These are phyloP conservation scores for Lutjanus erythropterus DNA, from an alignment of 2,113 vertebrate genomes.

Conservation along the genomic window DNA sequence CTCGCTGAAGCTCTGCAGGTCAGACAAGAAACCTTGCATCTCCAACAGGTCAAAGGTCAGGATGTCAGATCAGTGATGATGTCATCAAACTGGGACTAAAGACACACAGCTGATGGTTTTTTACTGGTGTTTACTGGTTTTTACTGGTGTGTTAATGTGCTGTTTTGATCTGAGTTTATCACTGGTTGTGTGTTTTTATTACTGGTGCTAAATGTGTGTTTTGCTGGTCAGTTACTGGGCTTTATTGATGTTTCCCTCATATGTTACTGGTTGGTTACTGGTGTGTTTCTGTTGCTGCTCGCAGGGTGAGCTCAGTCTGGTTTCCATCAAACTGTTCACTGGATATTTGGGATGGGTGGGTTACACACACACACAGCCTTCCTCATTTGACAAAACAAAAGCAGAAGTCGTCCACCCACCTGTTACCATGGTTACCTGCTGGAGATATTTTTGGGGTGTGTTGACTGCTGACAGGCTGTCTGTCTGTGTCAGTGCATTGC, in stretches of 20 bases:
- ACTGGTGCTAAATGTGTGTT: not conserved
- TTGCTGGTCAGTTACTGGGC: not conserved
- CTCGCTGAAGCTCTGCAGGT: conserved; percentile 80
- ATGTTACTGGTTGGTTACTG: not conserved
- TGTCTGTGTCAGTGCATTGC: too few relatives aligned
- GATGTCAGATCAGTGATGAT: not conserved
- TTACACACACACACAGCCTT: not conserved
- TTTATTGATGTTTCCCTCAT: too few relatives aligned
- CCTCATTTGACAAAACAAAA: conserved; percentile 22
- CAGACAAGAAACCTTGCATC: conserved; percentile 6
- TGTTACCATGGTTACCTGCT: too few relatives aligned
- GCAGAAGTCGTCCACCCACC: not conserved
- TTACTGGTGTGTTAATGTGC: not conserved
- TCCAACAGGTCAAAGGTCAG: conserved; percentile 8
- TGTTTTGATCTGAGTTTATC: not conserved
- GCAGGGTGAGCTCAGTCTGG: not conserved
- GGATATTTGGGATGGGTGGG: conserved; percentile 30
- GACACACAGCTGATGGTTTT: not conserved
- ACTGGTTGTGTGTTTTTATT: not conserved
- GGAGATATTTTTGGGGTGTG: too few relatives aligned
- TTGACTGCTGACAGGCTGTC: too few relatives aligned
- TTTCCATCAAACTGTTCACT: conserved; percentile 10
- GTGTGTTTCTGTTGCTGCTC: not conserved
- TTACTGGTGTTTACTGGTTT: not conserved
- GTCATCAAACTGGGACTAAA: not conserved